Evolutionary conservation across 2,113 vertebrate species (phyloP), one percentile per base, ranked within the genome.

Genomic region (Sinocyclocheilus rhinocerous): DNA sequence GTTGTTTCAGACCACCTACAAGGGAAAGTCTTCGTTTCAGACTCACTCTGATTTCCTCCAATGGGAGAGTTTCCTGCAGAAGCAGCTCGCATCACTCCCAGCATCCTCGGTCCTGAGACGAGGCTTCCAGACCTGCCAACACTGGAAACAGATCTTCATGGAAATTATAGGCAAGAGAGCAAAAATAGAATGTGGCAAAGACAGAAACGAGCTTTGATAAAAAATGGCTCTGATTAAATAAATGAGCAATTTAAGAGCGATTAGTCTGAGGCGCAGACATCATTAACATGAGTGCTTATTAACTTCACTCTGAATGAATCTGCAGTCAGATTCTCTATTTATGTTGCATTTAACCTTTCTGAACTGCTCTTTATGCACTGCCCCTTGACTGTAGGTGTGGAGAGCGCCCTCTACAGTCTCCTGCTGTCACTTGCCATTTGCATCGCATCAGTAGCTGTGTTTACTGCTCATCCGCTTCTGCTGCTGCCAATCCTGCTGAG

Each of bases 121-220:
- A 0, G 98, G 98, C 26, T 99, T 99, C 91, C 98, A 99, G 93
- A 99, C 98, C 15, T 99, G 98, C 39, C 97, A 99, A 87, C 98
- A 99, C 95, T 99, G 98, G 98, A 99, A 99, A 86, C 98, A 98
- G 93, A 98, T 99, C 90, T 99, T 99, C 92, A 99, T 99, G 97
- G 98, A 99, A 92, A 99, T 99, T 72, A 96, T 99, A 95, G 97
- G 98, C 83, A 90, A 94, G 92, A 89, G 72, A 33, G 26, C 73
- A 29, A 42, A 57, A 55, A 52, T 33, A 57, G 15, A 12, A 29
- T 1, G 36, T 1, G 52, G 39, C 42, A 36, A 20, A 48, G 18
- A 81, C 39, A 70, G 72, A 78, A 61, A 24, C 15, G 48, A 20
- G 45, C 36, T 13, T 6, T 36, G 50, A 67, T 84, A 63, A 24